Conservation (phyloP, 1,140 invertebrate genomes). For the Calosoma granatense region DNA sequence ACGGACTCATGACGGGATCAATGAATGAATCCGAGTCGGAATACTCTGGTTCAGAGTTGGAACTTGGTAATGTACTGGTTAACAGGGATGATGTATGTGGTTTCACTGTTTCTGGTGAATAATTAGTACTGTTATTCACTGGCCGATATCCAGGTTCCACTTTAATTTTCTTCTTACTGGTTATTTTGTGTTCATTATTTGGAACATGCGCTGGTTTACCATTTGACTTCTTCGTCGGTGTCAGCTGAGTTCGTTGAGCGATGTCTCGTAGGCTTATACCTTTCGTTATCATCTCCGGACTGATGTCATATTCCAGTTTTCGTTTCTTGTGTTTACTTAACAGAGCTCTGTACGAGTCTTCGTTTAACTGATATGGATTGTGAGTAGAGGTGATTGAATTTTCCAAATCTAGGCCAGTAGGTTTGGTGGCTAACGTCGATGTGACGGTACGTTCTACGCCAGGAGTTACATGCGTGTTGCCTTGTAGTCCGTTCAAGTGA, state of each 20-base stretch:
- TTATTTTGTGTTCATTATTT: constrained; percentile 31
- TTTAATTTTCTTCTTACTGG: constrained; percentile 25
- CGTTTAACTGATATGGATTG: constrained; percentile 42
- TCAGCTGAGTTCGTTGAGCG: constrained; percentile 30
- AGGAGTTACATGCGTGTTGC: constrained; percentile 35
- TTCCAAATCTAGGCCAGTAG: constrained; percentile 36
- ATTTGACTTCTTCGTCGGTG: constrained; percentile 31
- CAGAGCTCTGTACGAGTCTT: constrained; percentile 58
- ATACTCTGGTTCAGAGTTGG: constrained; percentile 26
- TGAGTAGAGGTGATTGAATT: constrained; percentile 32
- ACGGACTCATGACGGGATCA: constrained; percentile 20
- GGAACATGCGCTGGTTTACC: constrained; percentile 16
- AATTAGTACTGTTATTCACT: constrained; percentile 11
- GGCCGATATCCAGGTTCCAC: constrained; percentile 19
- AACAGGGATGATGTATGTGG: constrained; percentile 13
- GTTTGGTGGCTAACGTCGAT: constrained; percentile 36
- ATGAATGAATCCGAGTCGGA: constrained; percentile 30
- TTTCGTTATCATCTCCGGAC: constrained; percentile 26
- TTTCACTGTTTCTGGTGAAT: constrained; percentile 15
- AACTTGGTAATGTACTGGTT: constrained; percentile 23
- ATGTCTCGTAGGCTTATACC: constrained; percentile 26
- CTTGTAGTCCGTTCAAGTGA: constrained; percentile 27
- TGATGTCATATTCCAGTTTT: constrained; percentile 41
- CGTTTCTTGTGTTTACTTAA: constrained; percentile 52
- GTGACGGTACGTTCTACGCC: constrained; percentile 38